These are phyloP conservation scores for Ptychodera flava DNA, from an alignment of 35 echinoderm and acorn worm genomes.

Conservation along the genomic window DNA sequence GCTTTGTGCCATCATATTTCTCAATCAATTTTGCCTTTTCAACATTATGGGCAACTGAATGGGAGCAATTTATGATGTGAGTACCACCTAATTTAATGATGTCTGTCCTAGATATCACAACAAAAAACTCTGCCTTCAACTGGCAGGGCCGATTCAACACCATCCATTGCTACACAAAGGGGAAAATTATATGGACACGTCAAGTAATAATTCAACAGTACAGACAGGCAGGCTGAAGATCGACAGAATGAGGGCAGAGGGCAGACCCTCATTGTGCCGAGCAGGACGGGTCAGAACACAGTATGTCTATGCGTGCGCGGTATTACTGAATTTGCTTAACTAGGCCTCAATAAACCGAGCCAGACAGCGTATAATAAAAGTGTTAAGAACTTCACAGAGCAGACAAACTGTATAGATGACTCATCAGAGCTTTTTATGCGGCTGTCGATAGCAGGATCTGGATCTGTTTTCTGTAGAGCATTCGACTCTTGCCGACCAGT, in stretches of 20 bases:
- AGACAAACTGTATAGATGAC: not conserved
- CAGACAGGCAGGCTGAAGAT: not conserved
- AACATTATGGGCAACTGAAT: no score
- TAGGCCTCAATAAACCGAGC: not conserved
- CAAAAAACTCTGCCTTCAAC: no score
- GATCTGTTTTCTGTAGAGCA: not conserved
- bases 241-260: not conserved
- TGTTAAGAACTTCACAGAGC: not conserved
- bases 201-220: not conserved
- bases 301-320: not conserved
- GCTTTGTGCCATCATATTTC: no score
- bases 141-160: no score
- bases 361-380: not conserved
- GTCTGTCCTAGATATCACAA: not conserved
- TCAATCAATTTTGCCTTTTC: no score
- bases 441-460: not conserved
- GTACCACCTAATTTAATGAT: not conserved
- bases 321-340: not conserved
- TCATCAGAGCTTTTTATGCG: not conserved
- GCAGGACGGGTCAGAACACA: not conserved
- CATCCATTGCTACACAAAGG: no score
- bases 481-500: not conserved
- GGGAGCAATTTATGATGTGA: conserved; percentile 1
- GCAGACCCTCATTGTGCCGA: not conserved
- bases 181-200: not conserved